phyloP scores from a whole-genome alignment of 2,113 vertebrate species.

The Marcusenius ussheri region DNA sequence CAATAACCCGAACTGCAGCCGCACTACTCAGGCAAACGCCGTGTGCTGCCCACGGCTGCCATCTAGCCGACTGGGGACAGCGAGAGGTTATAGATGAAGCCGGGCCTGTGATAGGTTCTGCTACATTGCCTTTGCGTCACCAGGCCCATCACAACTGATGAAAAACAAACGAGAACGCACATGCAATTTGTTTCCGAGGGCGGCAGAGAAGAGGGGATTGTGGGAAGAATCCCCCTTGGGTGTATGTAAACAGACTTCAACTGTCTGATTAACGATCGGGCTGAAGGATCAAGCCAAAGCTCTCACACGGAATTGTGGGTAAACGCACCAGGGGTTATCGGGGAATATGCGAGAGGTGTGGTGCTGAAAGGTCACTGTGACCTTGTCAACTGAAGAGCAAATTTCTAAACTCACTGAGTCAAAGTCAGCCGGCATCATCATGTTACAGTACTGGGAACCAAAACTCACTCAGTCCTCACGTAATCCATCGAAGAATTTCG shows the following conservation, averaged over 20 bases:
- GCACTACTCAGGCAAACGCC: neutral
- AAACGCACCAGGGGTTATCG: neutral
- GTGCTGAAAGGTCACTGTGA: neutral
- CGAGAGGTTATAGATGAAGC: neutral
- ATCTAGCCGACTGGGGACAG: neutral
- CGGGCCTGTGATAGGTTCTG: neutral
- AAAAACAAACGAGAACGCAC: neutral
- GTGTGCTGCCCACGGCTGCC: neutral
- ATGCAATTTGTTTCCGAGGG: neutral
- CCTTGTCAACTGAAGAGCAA: neutral
- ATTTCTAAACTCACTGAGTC: neutral
- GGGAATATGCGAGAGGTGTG: neutral
- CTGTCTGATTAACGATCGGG: neutral
- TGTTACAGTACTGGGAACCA: neutral
- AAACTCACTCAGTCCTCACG: neutral
- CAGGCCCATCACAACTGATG: neutral
- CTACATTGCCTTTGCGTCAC: slow-evolving; percentile 1
- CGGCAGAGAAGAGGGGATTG: neutral
- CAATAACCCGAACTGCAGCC: neutral
- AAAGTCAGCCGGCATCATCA: neutral
- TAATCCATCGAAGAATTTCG: neutral
- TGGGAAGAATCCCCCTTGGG: neutral
- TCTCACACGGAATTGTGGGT: neutral
- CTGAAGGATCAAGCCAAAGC: neutral
- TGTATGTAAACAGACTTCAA: neutral